phyloP scores from a whole-genome alignment of 2,888 invertebrate genomes.

The Drosophila sordidapex region DNA sequence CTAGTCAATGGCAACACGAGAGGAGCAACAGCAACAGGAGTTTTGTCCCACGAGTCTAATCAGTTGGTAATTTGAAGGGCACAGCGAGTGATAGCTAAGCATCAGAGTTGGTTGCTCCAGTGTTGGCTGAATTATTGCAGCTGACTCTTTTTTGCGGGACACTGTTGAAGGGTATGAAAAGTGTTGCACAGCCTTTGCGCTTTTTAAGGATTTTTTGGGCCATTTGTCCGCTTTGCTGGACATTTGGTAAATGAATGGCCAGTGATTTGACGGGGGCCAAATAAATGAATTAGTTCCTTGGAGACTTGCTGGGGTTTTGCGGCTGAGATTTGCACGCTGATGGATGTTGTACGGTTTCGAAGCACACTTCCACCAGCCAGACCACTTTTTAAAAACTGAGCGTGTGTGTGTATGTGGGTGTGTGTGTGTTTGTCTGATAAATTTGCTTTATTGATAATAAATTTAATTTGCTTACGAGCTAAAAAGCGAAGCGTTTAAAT shows the following conservation, averaged over 20 bases:
- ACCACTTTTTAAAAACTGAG: neutral
- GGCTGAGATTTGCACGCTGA: constrained; percentile 54
- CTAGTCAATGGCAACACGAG: constrained; percentile 21
- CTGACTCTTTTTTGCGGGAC: constrained; percentile 50
- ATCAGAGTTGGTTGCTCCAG: constrained; percentile 61
- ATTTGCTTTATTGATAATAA: constrained; percentile 65
- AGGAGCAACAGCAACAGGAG: constrained; percentile 10
- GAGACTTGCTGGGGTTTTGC: constrained; percentile 51
- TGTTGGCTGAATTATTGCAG: constrained; percentile 68
- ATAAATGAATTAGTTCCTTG: constrained; percentile 78
- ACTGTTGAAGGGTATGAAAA: neutral
- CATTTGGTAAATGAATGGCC: constrained; percentile 71
- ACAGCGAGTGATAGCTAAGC: constrained; percentile 62
- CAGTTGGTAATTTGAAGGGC: constrained; percentile 76
- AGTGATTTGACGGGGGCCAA: constrained; percentile 64
- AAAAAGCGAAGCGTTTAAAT: constrained; percentile 67
- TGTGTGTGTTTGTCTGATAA: constrained; percentile 33
- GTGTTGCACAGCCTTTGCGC: constrained; percentile 35
- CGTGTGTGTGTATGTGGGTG: neutral
- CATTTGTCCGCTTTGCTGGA: constrained; percentile 58
- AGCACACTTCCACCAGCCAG: neutral
- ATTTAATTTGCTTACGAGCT: constrained; percentile 52
- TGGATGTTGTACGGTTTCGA: constrained; percentile 42
- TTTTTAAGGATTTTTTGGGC: constrained; percentile 43
- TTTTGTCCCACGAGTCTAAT: constrained; percentile 74